Conservation (phyloP, 2,888 invertebrate species). For the Caenorhabditis virilis region DNA sequence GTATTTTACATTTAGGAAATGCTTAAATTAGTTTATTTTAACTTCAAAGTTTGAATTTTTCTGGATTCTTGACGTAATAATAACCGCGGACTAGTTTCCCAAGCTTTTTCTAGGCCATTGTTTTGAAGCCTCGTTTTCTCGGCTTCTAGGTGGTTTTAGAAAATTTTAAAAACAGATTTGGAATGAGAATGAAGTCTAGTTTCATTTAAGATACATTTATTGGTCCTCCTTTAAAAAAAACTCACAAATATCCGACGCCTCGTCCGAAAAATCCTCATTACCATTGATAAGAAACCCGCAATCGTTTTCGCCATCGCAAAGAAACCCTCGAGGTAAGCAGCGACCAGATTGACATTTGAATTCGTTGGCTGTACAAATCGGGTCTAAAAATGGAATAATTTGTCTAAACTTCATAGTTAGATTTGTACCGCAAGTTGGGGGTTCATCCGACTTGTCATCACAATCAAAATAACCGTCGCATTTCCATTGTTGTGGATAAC, state of each 20-base stretch:
- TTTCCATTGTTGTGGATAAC: slow-evolving; percentile 82
- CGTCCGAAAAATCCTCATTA: slow-evolving; percentile 76
- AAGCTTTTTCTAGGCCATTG: too few relatives aligned
- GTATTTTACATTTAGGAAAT: too few relatives aligned
- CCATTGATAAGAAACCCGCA: slow-evolving; percentile 70
- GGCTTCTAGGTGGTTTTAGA: too few relatives aligned
- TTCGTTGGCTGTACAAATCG: slow-evolving; percentile 68
- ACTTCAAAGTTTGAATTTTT: too few relatives aligned
- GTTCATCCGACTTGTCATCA: slow-evolving; percentile 47
- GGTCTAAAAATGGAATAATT: slow-evolving; percentile 11
- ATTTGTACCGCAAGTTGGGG: slow-evolving; percentile 38
- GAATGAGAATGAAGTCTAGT: too few relatives aligned
- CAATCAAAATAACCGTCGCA: slow-evolving; percentile 80
- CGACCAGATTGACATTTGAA: slow-evolving; percentile 79
- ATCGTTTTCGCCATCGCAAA: slow-evolving; percentile 54
- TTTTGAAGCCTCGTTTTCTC: too few relatives aligned
- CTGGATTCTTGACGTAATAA: too few relatives aligned
- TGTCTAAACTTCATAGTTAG: not conserved
- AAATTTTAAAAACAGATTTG: too few relatives aligned
- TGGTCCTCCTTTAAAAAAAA: not conserved
- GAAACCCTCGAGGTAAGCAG: slow-evolving; percentile 45
- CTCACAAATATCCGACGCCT: slow-evolving; percentile 71
- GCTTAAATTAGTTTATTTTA: too few relatives aligned
- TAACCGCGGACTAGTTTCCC: too few relatives aligned
- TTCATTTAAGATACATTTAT: too few relatives aligned